A percentile compares a stretch with the other conserved stretches of the same genome.
phyloP scores from a whole-genome alignment of 2,888 invertebrate genomes.

The Charanyca ferruginea region DNA sequence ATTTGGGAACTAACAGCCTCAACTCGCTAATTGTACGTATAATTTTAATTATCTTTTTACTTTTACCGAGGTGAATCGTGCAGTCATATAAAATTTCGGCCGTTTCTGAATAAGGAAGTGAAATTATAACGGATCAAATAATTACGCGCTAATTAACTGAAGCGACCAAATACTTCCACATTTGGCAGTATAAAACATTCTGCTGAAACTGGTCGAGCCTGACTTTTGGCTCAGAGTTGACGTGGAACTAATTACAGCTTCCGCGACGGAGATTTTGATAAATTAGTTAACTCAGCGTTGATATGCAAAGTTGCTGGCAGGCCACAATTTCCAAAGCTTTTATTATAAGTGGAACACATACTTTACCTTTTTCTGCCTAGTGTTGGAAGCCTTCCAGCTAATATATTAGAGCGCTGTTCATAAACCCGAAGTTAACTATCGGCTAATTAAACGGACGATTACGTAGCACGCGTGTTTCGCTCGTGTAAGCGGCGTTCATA shows the following conservation, averaged over 20 bases:
- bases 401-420: conserved; percentile 51
- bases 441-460: conserved; percentile 71
- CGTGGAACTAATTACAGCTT: conserved; percentile 11
- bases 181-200: conserved; percentile 24
- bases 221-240: conserved; percentile 5
- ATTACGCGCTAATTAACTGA: conserved; percentile 28
- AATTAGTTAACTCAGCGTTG: conserved; percentile 22
- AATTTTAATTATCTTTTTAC: conserved; percentile 16
- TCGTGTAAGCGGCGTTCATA: conserved; percentile 70
- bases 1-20: conserved; percentile 11
- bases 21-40: background rate
- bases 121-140: conserved; percentile 26
- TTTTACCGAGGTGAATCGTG: background rate
- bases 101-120: conserved; percentile 19
- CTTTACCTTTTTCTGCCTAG: conserved; percentile 22
- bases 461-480: conserved; percentile 69
- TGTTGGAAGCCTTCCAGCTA: conserved; percentile 50
- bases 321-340: conserved; percentile 16
- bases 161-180: conserved; percentile 4
- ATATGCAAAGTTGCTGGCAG: conserved; percentile 25
- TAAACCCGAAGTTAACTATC: conserved; percentile 52
- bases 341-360: conserved; percentile 25
- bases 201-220: background rate
- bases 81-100: conserved; percentile 3
- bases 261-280: conserved; percentile 9